Percentiles rank a stretch among this genome's conserved stretches.
Conservation (phyloP, 2,113 vertebrate species). For the Spheniscus mendiculus region DNA sequence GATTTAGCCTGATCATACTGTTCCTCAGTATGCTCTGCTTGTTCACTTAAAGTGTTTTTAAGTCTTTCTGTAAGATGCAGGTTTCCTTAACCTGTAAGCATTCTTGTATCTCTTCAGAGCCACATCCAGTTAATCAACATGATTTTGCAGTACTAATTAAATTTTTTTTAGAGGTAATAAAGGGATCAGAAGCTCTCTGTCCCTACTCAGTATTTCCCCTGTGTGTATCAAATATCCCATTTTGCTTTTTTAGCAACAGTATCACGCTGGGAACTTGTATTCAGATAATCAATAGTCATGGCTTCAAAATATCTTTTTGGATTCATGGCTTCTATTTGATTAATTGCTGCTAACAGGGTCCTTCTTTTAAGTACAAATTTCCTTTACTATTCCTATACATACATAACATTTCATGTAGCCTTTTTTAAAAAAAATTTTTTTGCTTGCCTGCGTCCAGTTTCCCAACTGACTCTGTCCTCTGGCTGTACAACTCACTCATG, state of each 20-base stretch:
- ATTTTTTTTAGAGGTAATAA: background rate
- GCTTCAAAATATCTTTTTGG: background rate
- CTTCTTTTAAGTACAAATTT: background rate
- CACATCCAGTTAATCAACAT: background rate
- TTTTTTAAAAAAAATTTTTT: background rate
- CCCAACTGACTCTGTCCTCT: background rate
- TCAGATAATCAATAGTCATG: background rate
- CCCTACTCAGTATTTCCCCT: background rate
- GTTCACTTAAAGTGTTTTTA: background rate
- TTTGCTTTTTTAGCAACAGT: background rate
- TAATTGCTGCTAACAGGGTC: background rate
- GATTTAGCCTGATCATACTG: background rate
- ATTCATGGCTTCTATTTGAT: background rate
- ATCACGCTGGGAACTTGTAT: background rate
- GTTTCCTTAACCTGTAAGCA: background rate
- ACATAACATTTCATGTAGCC: background rate
- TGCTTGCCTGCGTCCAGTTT: background rate
- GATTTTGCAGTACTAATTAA: background rate
- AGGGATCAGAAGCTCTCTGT: background rate
- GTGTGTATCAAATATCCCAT: background rate
- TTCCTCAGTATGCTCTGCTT: background rate
- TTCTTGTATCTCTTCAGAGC: background rate
- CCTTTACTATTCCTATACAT: background rate
- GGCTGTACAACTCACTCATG: background rate
- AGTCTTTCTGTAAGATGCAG: background rate